Conservation (phyloP, 92 coral and sea anemone species). For the Porites lobata region DNA sequence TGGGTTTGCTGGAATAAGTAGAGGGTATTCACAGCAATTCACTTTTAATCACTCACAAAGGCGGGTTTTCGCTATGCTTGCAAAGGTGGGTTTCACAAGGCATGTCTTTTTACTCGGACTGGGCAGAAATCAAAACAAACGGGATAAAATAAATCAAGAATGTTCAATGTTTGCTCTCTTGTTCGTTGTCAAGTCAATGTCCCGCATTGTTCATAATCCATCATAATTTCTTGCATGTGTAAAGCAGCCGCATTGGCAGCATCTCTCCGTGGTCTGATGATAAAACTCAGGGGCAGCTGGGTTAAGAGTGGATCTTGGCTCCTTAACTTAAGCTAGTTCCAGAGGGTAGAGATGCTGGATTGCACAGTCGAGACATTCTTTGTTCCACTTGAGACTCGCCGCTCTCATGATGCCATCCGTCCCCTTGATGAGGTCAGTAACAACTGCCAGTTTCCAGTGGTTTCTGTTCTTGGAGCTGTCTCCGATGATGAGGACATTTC, state of each 20-base stretch:
- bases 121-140: neutral
- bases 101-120: slow-evolving; percentile 1
- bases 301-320: neutral
- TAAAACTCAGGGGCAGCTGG: slow-evolving; percentile 9
- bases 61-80: neutral
- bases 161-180: neutral
- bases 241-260: too few relatives aligned
- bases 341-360: neutral
- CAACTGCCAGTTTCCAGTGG: slow-evolving; percentile 15
- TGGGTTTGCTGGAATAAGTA: neutral
- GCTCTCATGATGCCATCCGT: slow-evolving; percentile 22
- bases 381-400: neutral
- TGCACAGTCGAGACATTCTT: neutral
- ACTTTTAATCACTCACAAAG: neutral
- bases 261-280: neutral
- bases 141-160: neutral
- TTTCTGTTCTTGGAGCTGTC: slow-evolving; percentile 14
- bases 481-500: slow-evolving; percentile 2
- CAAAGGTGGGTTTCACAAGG: too few relatives aligned
- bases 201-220: neutral
- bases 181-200: too few relatives aligned
- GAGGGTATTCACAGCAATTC: slow-evolving; percentile 16
- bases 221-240: neutral
- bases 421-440: slow-evolving; percentile 4
- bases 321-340: neutral